Base-by-base conservation (phyloP, 1,140 invertebrate genomes). In the Drosophila asahinai region DNA sequence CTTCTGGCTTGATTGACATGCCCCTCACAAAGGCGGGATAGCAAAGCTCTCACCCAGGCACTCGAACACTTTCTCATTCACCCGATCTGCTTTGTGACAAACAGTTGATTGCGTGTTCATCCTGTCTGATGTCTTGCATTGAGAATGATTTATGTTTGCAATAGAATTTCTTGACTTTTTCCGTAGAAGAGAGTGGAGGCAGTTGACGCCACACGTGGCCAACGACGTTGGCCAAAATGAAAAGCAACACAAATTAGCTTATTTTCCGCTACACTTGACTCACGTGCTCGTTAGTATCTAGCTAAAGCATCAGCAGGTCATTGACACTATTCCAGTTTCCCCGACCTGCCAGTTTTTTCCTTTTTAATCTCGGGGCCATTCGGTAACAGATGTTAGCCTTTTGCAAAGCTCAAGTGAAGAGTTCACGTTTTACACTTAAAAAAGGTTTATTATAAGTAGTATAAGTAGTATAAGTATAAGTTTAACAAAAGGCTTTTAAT, bases 131-230 rank as follows among this genome's bases (percentile, higher is more conserved):
- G 55, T 45, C 67, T 40, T 71, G 45, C 79, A 59, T 67, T 54
- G 62, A 60, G 70, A 78, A 89, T 89, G 84, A 89, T 89, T 89
- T 89, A 89, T 89, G 84, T 79, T 70, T 55, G 22, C 78, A 84
- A 89, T 89, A 81, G 84, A 90, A 90, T 89, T 90, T 90, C 86
- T 90, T 89, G 86, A 89, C 84, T 89, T 83, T 54, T 77, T 73
- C 48, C 33, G 66, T 43, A 47, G 25, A 17, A 19, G 42, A 22
- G 40, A 40, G 7, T 22, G 33, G 17, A 42, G 11, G 25, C 22
- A 42, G 42, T 30, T 19, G 45, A 54, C 49, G 63, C 43, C 66
- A 76, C 83, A 86, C 83, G 84, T 83, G 83, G 61, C 78, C 40
- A 48, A 27, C 15, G 59, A 42, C 55, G 74, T 48, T 57, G 60